Evolutionary conservation across 2,797 vertebrate genomes (phyloP).

Genomic region (Epinephelus coioides): DNA sequence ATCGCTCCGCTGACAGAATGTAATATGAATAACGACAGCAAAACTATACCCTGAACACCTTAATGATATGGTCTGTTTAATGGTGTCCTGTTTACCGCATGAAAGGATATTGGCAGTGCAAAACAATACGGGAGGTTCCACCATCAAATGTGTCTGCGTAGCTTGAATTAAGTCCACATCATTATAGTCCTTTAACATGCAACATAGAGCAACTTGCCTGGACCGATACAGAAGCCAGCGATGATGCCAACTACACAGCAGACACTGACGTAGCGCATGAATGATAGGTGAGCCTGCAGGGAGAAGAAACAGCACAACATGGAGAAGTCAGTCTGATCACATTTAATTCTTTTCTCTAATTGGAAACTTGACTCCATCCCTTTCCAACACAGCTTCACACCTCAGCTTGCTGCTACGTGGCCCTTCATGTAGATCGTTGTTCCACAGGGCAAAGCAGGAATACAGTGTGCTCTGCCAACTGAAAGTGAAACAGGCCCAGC

Average conservation of each 20-base stretch:
- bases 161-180: too few relatives aligned
- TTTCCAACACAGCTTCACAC: not conserved
- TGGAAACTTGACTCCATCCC: not conserved
- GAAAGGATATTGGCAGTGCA: not conserved
- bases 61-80: not conserved
- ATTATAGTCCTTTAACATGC: not conserved
- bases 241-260: constrained; percentile 93
- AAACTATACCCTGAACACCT: not conserved
- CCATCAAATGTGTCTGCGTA: too few relatives aligned
- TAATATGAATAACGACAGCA: not conserved
- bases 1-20: too few relatives aligned
- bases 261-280: constrained; percentile 90
- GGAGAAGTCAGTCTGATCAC: not conserved
- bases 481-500: constrained; percentile 6
- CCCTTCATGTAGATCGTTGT: not conserved
- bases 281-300: constrained; percentile 80
- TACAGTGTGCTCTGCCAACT: not conserved
- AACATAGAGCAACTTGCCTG: constrained; percentile 81
- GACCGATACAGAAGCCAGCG: constrained; percentile 93
- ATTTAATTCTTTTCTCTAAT: not conserved
- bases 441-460: not conserved
- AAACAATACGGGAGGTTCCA: not conserved
- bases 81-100: not conserved
- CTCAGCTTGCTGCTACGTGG: too few relatives aligned
- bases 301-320: constrained; percentile 22